Base-by-base conservation (phyloP, 1,140 invertebrate species). In the Vanessa atalanta region DNA sequence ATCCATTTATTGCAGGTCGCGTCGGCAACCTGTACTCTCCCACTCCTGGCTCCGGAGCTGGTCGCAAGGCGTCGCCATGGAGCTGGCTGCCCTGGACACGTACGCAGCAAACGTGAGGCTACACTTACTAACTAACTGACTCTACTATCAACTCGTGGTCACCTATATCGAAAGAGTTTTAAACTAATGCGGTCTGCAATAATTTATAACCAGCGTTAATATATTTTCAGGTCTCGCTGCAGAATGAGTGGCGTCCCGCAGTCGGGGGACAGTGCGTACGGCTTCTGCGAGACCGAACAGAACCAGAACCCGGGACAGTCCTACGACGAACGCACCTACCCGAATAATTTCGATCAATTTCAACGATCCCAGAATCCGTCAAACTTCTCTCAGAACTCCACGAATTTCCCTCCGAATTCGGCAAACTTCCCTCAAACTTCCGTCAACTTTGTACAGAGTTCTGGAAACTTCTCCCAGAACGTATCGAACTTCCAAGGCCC, bases 1-100 rank as follows among this genome's bases (percentile, higher is more conserved):
- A 3, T 31, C 13, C 0, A 14, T n/a, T 70, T 71, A 47, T 83
- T 84, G 7, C 86, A 90, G 94, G 94, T 80, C 92, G 95, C 47
- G 93, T 95, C 13, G 96, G 96, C 0, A 97, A 97, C 83, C 94
- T 97, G 16, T 97, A 97, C 78, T 96, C 96, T 0, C 96, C 96
- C 0, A 97, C 97, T 90, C 96, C 96, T 0, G 96, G 37, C 37
- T 43, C 37, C 7, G 37, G 95, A 0, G 88, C 91, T 1, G 90
- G 86, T 1, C 79, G 93, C 23, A 90, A 93, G 75, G 88, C 89
- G 0, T 93, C 93, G 0, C 90, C 93, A 0, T 93, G 93, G 90
- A 88, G 89, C 79, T 93, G 87, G 90, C 90, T 88, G 73, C 86
- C 88, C 53, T 93, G 93, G 90, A 87, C 93, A 78, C 73, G 93